Evolutionary conservation across 2,797 vertebrate species (phyloP), one percentile per base, ranked within the genome.

Genomic region (Pseudomugil tenellus): DNA sequence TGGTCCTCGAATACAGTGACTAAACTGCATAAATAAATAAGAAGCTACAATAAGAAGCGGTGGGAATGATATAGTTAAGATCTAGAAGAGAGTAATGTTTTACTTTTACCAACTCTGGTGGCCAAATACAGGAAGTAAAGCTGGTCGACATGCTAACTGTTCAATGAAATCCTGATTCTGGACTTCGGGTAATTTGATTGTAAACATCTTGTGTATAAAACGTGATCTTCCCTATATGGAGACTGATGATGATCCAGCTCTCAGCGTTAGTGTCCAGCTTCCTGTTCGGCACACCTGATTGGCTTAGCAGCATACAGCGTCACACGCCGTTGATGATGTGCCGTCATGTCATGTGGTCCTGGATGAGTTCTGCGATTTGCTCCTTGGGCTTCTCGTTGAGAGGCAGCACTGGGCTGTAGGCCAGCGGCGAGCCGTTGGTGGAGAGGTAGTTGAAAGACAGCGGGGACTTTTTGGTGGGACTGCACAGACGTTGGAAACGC

Each of bases 401-500:
- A 0, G 73, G 63, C 61, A 82, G 41, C 1, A 63, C 59, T 1
- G 70, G 49, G 76, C 65, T 74, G 75, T 76, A 87, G 55, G 59
- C 7, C 2, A 10, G 23, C 4, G 41, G 46, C 0, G 58, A 28
- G 51, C n/a, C 41, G 72, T 63, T 52, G 72, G 39, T 23, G 66
- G 65, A 46, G 39, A 68, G 31, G 61, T 78, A 63, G 23, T 56
- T 67, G 53, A 72, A 58, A 48, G 63, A 53, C 61, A 35, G 63
- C 1, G 79, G 6, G 0, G 80, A 54, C 65, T 41, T 57, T 25
- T 52, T 46, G 14, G 68, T 49, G 0, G 92, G 91, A n/a, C 35
- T 81, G 79, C 92, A 93, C 58, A 94, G 83, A 6, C 1, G 51
- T 1, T 49, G 66, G 67, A 94, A 77, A 9, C 92, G 92, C 92